Evolutionary conservation across 2,113 vertebrate species (phyloP).

Genomic region (Theristicus caerulescens): DNA sequence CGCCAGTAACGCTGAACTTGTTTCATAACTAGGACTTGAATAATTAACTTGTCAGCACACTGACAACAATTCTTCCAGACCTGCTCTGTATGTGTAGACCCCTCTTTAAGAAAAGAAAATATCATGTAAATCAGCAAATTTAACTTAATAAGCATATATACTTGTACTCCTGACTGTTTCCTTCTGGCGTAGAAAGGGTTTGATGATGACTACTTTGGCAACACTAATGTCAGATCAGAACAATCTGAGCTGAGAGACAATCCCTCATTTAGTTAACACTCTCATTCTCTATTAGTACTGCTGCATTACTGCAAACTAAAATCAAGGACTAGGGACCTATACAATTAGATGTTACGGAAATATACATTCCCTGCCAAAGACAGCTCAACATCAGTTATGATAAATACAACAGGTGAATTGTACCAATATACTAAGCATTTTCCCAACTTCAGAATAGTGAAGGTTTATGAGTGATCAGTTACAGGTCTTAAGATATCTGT

Average conservation of each 20-base stretch:
- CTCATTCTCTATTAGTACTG: not conserved
- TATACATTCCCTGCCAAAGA: not conserved
- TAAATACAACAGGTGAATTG: not conserved
- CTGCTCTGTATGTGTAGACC: not conserved
- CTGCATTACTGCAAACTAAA: not conserved
- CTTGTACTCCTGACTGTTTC: not conserved
- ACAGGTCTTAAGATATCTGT: not conserved
- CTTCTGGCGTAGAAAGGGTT: not conserved
- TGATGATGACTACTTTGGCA: not conserved
- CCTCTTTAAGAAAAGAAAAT: not conserved
- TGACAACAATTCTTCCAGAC: not conserved
- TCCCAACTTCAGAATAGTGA: not conserved
- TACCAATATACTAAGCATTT: not conserved
- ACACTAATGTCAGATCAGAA: not conserved
- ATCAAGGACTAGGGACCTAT: not conserved
- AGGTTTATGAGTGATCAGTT: not conserved
- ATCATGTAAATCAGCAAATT: not conserved
- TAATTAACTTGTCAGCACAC: not conserved
- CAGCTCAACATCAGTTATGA: not conserved
- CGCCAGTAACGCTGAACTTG: not conserved
- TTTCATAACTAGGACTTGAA: not conserved
- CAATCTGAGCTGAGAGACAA: not conserved
- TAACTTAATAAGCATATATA: not conserved
- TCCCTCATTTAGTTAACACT: not conserved
- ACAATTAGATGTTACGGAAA: not conserved